These are phyloP conservation scores for Leistus spinibarbis DNA, from an alignment of 2,888 invertebrate genomes.

Conservation along the genomic window DNA sequence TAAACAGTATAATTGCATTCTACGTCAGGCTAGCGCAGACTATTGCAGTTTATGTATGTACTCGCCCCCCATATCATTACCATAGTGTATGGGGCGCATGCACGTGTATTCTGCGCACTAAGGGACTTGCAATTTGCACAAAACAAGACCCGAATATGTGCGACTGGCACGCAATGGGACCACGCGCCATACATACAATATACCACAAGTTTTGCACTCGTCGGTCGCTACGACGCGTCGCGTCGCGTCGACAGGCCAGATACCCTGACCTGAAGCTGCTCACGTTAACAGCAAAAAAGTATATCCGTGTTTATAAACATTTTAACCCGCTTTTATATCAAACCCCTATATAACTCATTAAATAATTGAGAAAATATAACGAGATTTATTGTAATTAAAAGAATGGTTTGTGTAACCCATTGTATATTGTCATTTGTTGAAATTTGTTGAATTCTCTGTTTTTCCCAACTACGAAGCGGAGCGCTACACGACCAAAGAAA, in stretches of 20 bases:
- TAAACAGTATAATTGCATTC: slow-evolving; percentile 8
- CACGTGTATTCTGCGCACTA: background rate
- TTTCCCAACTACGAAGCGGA: too few species aligned
- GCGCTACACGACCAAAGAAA: too few species aligned
- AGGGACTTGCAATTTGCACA: slow-evolving; percentile 5
- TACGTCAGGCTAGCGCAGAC: background rate
- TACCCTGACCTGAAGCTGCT: too few species aligned
- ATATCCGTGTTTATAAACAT: too few species aligned
- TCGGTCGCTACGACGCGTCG: background rate
- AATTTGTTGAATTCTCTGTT: too few species aligned
- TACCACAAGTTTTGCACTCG: background rate
- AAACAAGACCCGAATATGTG: slow-evolving; percentile 1
- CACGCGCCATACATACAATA: background rate
- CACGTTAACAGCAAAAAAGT: too few species aligned
- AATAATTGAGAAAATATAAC: too few species aligned
- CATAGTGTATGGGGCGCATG: background rate
- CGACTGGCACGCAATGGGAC: slow-evolving; percentile 6
- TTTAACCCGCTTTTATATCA: too few species aligned
- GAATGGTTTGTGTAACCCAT: too few species aligned
- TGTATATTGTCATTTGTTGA: too few species aligned
- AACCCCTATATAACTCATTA: too few species aligned
- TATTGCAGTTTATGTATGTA: background rate
- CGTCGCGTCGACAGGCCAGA: background rate
- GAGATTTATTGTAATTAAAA: too few species aligned
- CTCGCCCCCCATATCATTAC: background rate